Base-by-base conservation (phyloP, 1,140 invertebrate species). In the Triops longicaudatus region DNA sequence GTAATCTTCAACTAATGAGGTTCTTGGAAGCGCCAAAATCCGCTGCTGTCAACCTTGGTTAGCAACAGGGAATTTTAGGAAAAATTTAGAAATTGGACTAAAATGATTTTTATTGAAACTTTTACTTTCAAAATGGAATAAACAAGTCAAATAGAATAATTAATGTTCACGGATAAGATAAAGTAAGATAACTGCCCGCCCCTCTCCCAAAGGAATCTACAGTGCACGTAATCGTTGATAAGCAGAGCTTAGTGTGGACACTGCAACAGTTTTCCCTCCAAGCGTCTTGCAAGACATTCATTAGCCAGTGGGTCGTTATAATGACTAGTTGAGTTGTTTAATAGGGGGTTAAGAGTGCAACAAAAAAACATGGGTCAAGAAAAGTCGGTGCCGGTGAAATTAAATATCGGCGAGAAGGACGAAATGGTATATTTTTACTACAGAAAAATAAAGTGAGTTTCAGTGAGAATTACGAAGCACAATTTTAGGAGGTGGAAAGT, bases 341-440 rank as follows among this genome's bases (percentile, higher is more conserved):
- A 6, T 22, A 6, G 50, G 10, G 14, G 5, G 3, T 7, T n/a
- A 22, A 63, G 44, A 63, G 0, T n/a, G 50, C 22, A 22, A 63
- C 43, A 63, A 17, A 6, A 75, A 43, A 75, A 42, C 72, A 77
- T 77, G 76, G 72, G 71, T 27, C 71, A 77, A 73, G 37, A 37
- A 31, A 37, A 73, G 7, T 77, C 71, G 28, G 10, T 77, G 72
- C 71, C 76, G 22, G 73, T 73, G n/a, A 77, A 77, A 31, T 26
- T 77, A 22, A 77, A 77, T 14, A 31, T 41, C 26, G 76, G 28
- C 50, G 72, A 72, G 73, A 74, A 31, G 17, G 76, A 77, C 11
- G 72, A 77, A 73, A 73, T 74, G 26, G 76, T 63, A 63, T 12
- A n/a, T 63, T 1, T 63, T 12, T 10, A n/a, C 17, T 63, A 63